Base-by-base conservation (phyloP, 2,888 invertebrate species). In the Ennomos fuscantarius region DNA sequence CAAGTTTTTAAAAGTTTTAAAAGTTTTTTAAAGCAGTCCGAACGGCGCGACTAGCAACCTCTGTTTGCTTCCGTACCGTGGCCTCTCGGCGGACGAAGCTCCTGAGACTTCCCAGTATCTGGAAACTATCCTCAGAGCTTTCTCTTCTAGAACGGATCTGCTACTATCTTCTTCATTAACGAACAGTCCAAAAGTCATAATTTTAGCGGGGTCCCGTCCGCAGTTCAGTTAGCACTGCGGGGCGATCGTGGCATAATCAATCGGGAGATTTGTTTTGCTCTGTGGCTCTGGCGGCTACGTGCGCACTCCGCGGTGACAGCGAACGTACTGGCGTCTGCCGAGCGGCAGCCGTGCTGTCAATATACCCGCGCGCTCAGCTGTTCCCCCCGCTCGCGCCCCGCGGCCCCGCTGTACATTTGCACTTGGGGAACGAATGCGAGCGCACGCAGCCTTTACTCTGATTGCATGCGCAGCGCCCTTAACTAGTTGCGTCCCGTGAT, bases 291-390 rank as follows among this genome's bases (percentile, higher is more conserved):
- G 87, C 86, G 86, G 87, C 87, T 87, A 87, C 89, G 89, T 86
- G 74, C 81, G 87, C 78, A 87, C 89, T 87, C 86, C 86, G 87
- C 84, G 82, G 65, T 77, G 82, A 81, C 87, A 82, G 87, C 85
- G 87, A 89, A 89, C 90, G 90, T 92, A 94, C 94, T 94, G 93
- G 90, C 91, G 44, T 40, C 54, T 45, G 43, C 40, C 47, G 78
- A 79, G 74, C 76, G 89, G 87, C 86, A 89, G 87, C 87, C 42
- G 88, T 92, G 93, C 90, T 92, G 92, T 91, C 93, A 93, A 93
- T 94, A 94, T 93, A 91, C 88, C 83, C 79, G 81, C 73, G 74
- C 88, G 89, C 92, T 93, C 94, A 93, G 93, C 94, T 93, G 93
- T 93, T 93, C 85, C 78, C 81, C 80, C 79, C 83, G 80, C 86